Conservation (phyloP, 2,113 vertebrate species). For the Mesocricetus auratus region DNA sequence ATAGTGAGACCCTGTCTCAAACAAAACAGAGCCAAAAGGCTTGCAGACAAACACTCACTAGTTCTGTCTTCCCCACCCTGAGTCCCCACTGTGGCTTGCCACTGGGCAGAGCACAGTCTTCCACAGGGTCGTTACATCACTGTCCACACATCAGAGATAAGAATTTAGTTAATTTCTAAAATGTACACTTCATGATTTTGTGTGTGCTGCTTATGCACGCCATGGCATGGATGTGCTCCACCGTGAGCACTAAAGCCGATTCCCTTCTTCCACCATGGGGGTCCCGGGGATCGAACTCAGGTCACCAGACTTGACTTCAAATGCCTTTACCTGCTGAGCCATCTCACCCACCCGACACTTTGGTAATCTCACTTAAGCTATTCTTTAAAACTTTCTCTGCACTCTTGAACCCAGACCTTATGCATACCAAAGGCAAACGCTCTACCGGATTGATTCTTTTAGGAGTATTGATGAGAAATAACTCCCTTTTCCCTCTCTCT, state of each 20-base stretch:
- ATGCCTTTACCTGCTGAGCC: background rate
- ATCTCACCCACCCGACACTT: background rate
- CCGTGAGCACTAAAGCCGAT: too few species aligned
- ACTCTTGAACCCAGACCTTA: background rate
- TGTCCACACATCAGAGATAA: background rate
- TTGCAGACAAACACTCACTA: background rate
- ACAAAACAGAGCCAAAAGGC: background rate
- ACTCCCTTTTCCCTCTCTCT: background rate
- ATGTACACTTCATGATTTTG: too few species aligned
- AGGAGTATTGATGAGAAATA: background rate
- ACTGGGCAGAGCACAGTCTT: background rate
- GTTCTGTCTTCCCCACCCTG: background rate
- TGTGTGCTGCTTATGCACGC: background rate
- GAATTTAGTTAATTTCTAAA: background rate
- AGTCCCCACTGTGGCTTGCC: slow-evolving; percentile 2
- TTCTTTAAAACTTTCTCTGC: slow-evolving; percentile 1
- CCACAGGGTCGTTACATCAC: background rate
- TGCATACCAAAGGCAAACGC: background rate
- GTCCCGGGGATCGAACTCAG: background rate
- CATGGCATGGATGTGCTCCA: background rate
- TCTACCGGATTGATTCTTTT: slow-evolving; percentile 18
- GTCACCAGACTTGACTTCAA: background rate
- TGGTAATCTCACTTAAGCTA: background rate
- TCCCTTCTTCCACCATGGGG: background rate
- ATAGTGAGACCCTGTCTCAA: background rate